A percentile compares a stretch with the other conserved stretches of the same genome.
Evolutionary conservation across 2,797 vertebrate genomes (phyloP).

Genomic region (Macropus fuliginosus): DNA sequence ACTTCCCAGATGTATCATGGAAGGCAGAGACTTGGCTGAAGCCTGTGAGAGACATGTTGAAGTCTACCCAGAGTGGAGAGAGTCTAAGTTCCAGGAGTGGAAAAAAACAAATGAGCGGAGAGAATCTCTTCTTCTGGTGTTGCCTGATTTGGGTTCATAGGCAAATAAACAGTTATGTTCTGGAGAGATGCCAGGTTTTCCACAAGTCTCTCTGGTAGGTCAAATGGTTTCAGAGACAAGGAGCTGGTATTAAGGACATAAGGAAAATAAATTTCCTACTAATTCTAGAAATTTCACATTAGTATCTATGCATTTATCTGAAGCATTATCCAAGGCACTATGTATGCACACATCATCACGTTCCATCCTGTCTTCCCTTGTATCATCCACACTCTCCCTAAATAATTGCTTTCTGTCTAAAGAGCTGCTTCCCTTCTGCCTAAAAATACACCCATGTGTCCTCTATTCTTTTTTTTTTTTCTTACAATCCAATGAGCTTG

Average conservation of each 20-base stretch:
- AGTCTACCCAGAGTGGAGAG: slow-evolving; percentile 6
- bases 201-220: slow-evolving; percentile 31
- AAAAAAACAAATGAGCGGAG: not conserved
- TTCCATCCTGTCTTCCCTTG: not conserved
- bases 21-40: slow-evolving; percentile 27
- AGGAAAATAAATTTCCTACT: slow-evolving; percentile 31
- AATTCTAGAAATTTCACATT: slow-evolving; percentile 1
- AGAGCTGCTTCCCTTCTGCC: not conserved
- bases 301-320: not conserved
- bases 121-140: not conserved
- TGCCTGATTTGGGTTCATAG: not conserved
- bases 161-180: slow-evolving; percentile 7
- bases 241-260: not conserved
- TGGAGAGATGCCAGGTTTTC: not conserved
- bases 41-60: not conserved
- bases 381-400: not conserved
- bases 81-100: not conserved
- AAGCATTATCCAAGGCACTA: not conserved
- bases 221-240: not conserved
- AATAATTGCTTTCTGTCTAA: not conserved
- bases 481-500: not conserved
- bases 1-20: slow-evolving; percentile 50
- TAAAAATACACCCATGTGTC: not conserved
- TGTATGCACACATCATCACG: not conserved
- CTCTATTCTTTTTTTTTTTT: too few species aligned